Evolutionary conservation across 2,888 invertebrate species (phyloP).

Genomic region (Drosophila mimetica): DNA sequence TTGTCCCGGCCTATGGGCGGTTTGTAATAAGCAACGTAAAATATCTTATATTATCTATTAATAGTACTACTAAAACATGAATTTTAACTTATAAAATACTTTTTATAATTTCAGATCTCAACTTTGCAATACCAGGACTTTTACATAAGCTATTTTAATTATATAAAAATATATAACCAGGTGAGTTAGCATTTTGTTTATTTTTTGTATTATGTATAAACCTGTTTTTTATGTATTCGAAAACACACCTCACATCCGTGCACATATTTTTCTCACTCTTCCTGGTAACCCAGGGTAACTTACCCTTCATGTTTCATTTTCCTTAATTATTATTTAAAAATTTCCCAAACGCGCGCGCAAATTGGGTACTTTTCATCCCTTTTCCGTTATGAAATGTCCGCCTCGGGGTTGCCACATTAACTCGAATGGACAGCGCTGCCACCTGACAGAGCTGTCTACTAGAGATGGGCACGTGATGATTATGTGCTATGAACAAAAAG

Average conservation of each 20-base stretch:
- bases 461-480: conserved; percentile 27
- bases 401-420: conserved; percentile 9
- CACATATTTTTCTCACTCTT: not conserved
- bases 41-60: too few species aligned
- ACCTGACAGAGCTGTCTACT: conserved; percentile 9
- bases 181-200: conserved; percentile 4
- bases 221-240: not conserved
- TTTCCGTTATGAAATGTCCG: conserved; percentile 33
- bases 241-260: not conserved
- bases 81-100: not conserved
- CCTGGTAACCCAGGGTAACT: not conserved
- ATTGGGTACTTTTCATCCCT: conserved; percentile 26
- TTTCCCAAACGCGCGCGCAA: conserved; percentile 17
- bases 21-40: conserved; percentile 50
- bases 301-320: not conserved
- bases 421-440: conserved; percentile 11
- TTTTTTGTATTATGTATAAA: too few species aligned
- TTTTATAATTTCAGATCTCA: conserved; percentile 19
- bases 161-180: not conserved
- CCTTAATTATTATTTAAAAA: not conserved
- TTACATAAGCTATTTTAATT: not conserved
- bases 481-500: conserved; percentile 2
- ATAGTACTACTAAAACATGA: not conserved
- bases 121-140: conserved; percentile 1
- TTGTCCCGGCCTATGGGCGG: conserved; percentile 88